Conservation (phyloP, 2,888 invertebrate genomes). For the Eustalomyia histrio region DNA sequence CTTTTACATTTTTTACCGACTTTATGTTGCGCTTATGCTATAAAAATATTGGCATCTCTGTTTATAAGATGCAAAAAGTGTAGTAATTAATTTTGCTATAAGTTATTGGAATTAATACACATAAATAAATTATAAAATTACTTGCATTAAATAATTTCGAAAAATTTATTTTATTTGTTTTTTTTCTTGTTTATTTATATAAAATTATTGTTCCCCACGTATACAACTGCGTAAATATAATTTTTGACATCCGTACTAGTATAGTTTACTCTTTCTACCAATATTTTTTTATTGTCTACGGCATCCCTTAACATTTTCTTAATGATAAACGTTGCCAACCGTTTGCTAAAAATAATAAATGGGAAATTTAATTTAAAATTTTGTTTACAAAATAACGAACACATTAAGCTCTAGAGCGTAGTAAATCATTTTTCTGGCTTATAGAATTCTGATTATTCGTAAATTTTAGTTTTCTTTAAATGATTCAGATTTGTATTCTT, state of each 20-base stretch:
- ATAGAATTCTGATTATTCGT: no score
- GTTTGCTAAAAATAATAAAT: neutral
- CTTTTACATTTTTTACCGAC: no score
- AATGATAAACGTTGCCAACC: neutral
- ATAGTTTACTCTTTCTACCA: neutral
- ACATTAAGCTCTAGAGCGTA: no score
- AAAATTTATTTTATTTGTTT: neutral
- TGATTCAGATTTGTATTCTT: no score
- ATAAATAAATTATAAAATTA: neutral
- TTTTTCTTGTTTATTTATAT: neutral
- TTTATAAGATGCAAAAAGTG: neutral
- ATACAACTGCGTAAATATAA: neutral
- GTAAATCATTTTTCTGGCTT: no score
- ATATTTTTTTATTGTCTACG: neutral
- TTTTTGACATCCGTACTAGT: neutral
- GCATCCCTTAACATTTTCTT: neutral
- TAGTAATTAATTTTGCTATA: conserved; percentile 13
- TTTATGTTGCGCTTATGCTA: no score
- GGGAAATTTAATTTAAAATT: neutral
- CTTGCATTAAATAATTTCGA: no score
- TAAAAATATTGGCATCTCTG: no score
- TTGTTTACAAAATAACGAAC: no score
- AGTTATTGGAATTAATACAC: neutral
- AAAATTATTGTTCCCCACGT: neutral
- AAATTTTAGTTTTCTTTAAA: no score